These are phyloP conservation scores for Prenolepis imparis DNA, from an alignment of 2,888 invertebrate species.

Conservation along the genomic window DNA sequence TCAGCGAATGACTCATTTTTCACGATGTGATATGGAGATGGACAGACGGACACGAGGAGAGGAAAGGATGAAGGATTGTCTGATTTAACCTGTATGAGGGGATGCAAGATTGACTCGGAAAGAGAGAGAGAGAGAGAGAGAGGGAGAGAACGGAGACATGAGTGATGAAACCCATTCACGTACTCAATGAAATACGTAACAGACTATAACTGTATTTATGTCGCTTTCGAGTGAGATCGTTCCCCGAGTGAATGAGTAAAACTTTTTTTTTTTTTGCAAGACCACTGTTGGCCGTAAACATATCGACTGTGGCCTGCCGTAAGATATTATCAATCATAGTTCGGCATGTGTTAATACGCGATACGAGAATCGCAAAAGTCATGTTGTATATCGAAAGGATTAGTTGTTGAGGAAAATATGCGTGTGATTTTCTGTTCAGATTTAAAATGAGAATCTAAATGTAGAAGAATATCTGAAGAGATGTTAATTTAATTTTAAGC, in stretches of 20 bases:
- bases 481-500: neutral
- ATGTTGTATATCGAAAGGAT: neutral
- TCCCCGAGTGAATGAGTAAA: conserved; percentile 17
- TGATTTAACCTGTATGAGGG: conserved; percentile 34
- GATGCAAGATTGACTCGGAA: conserved; percentile 52
- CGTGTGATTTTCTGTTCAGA: neutral
- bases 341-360: neutral
- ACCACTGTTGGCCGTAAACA: neutral
- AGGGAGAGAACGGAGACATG: conserved; percentile 59
- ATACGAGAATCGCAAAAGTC: conserved; percentile 1
- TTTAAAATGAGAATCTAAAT: neutral
- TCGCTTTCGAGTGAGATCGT: conserved; percentile 34
- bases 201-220: conserved; percentile 26
- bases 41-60: conserved; percentile 79
- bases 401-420: neutral
- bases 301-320: neutral
- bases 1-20: conserved; percentile 49
- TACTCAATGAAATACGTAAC: conserved; percentile 37
- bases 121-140: conserved; percentile 63
- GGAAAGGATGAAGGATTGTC: conserved; percentile 48
- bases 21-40: conserved; percentile 70
- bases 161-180: conserved; percentile 55
- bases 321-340: conserved; percentile 10
- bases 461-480: neutral
- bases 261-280: conserved; percentile 26